phyloP scores from a whole-genome alignment of 1,140 invertebrate genomes.

The Platorchestia sp. region DNA sequence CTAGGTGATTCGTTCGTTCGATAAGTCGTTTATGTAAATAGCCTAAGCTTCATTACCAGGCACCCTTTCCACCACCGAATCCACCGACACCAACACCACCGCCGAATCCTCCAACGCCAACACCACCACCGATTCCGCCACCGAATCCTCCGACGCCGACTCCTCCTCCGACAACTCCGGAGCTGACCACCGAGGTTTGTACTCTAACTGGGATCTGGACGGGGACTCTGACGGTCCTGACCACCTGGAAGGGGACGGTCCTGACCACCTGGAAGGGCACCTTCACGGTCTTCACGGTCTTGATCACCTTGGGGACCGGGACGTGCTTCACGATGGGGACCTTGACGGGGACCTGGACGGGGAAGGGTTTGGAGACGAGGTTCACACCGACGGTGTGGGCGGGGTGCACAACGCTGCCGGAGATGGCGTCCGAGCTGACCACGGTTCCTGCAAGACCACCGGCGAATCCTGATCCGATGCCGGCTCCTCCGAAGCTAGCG shows the following conservation, averaged over 20 bases:
- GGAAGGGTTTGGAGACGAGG: constrained; percentile 11
- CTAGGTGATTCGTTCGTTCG: constrained; percentile 31
- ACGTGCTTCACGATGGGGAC: constrained; percentile 48
- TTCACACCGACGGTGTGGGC: not conserved
- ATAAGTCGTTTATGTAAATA: not conserved
- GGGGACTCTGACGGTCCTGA: not conserved
- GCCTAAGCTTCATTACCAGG: not conserved
- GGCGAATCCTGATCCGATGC: constrained; percentile 18
- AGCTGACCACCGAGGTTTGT: not conserved
- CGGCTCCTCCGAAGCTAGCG: not conserved
- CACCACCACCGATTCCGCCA: not conserved
- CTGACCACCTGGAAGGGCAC: constrained; percentile 50
- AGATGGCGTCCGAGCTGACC: not conserved
- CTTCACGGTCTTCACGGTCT: constrained; percentile 49
- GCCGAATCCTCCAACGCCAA: not conserved
- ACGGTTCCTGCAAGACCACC: constrained; percentile 14
- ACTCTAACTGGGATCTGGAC: constrained; percentile 36
- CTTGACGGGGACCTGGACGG: constrained; percentile 23
- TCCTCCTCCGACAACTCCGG: not conserved
- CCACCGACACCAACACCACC: not conserved
- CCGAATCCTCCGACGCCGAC: not conserved
- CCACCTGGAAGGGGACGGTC: constrained; percentile 21
- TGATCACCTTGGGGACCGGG: constrained; percentile 26
- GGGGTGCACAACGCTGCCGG: constrained; percentile 8
- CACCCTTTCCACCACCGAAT: not conserved